A percentile compares a stretch with the other conserved stretches of the same genome.
phyloP scores from a whole-genome alignment of 2,113 vertebrate species.

The Oplegnathus fasciatus region DNA sequence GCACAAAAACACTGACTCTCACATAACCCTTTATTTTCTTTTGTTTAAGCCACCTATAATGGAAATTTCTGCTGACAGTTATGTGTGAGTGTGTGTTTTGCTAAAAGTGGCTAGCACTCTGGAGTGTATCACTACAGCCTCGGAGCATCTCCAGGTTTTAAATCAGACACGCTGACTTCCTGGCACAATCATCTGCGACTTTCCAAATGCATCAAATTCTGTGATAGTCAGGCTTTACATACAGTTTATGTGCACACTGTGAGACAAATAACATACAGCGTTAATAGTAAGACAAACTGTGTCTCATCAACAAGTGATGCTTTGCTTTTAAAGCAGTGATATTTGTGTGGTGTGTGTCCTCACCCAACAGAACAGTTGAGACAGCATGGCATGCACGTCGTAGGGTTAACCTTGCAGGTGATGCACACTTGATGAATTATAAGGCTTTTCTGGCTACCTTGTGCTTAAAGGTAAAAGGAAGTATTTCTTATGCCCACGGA shows the following conservation, averaged over 20 bases:
- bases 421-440: background rate
- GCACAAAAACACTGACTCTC: constrained; percentile 9
- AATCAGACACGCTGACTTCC: constrained; percentile 46
- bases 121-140: constrained; percentile 23
- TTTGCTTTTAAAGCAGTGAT: background rate
- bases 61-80: constrained; percentile 32
- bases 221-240: background rate
- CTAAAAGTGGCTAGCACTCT: constrained; percentile 22
- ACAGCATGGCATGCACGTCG: background rate
- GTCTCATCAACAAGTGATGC: background rate
- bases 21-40: background rate
- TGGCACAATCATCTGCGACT: background rate
- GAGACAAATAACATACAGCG: background rate
- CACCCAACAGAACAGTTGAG: background rate
- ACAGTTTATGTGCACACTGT: background rate
- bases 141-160: constrained; percentile 39
- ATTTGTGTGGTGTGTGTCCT: background rate
- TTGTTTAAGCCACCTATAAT: constrained; percentile 39
- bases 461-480: background rate
- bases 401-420: background rate
- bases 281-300: background rate
- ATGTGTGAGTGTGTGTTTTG: constrained; percentile 27
- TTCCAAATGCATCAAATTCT: constrained; percentile 9
- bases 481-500: background rate
- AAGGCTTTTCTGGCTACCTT: background rate